Evolutionary conservation across 2,888 invertebrate genomes (phyloP).

Genomic region (Halocaridina rubra): DNA sequence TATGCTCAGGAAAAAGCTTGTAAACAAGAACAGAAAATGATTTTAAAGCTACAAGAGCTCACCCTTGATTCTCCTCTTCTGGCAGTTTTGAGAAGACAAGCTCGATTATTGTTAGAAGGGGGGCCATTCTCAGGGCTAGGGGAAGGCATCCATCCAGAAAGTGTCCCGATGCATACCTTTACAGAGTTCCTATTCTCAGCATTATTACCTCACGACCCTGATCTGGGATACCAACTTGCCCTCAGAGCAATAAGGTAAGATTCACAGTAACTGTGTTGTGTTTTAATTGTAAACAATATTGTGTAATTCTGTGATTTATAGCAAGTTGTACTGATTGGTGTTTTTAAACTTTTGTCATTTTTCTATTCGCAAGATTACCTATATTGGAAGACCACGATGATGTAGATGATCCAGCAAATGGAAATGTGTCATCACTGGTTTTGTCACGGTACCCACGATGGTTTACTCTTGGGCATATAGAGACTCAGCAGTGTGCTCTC

Average conservation of each 20-base stretch:
- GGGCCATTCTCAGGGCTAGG: constrained; percentile 83
- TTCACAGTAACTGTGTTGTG: too few relatives aligned
- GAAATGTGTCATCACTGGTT: constrained; percentile 71
- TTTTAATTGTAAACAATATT: too few relatives aligned
- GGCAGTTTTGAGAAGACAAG: constrained; percentile 76
- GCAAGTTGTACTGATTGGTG: neutral
- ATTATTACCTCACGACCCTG: constrained; percentile 79
- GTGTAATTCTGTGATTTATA: neutral
- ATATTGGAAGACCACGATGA: constrained; percentile 81
- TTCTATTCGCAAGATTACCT: constrained; percentile 71
- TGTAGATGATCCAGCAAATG: constrained; percentile 71
- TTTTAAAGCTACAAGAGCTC: constrained; percentile 80
- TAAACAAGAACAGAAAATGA: constrained; percentile 82
- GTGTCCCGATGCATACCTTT: constrained; percentile 87
- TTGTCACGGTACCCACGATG: constrained; percentile 77
- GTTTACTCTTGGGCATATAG: constrained; percentile 84
- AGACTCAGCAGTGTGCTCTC: constrained; percentile 83
- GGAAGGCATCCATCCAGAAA: constrained; percentile 81
- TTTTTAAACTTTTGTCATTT: neutral
- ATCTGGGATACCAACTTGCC: constrained; percentile 83
- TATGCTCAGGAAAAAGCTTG: constrained; percentile 82
- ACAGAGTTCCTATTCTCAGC: constrained; percentile 84
- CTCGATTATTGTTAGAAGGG: constrained; percentile 79
- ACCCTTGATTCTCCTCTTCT: constrained; percentile 80
- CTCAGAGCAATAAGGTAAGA: constrained; percentile 80